Percentiles rank a stretch among this genome's conserved stretches.
phyloP scores from a whole-genome alignment of 2,888 invertebrate species.

The Temnothorax rugatulus region DNA sequence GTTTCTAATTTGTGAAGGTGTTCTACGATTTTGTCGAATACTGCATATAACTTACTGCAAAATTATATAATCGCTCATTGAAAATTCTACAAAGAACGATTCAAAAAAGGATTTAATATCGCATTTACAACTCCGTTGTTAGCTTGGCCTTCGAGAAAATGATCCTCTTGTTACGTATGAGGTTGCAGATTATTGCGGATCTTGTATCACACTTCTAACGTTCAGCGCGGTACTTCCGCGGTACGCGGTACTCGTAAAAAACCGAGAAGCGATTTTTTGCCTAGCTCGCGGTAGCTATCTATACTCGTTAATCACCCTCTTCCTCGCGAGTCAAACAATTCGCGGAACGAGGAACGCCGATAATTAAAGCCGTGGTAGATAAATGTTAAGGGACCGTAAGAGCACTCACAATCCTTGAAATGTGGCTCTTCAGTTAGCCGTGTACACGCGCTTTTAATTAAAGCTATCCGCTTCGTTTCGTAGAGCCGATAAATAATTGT shows the following conservation, averaged over 20 bases:
- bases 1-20: not conserved
- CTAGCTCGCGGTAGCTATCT: not conserved
- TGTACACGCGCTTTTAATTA: conserved; percentile 47
- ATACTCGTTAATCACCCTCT: conserved; percentile 31
- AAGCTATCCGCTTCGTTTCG: conserved; percentile 33
- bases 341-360: not conserved
- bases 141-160: not conserved
- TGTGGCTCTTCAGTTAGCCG: not conserved
- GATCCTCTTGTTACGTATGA: conserved; percentile 7
- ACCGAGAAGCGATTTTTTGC: not conserved
- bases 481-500: conserved; percentile 43
- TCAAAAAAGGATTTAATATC: conserved; percentile 5
- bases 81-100: not conserved
- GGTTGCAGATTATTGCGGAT: not conserved
- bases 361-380: conserved; percentile 43
- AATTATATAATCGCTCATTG: not conserved
- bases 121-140: not conserved
- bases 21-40: not conserved
- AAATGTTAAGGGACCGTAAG: conserved; percentile 33
- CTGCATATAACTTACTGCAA: not conserved
- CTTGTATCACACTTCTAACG: not conserved
- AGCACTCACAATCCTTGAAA: conserved; percentile 4
- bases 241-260: not conserved
- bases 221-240: conserved; percentile 4
- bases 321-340: conserved; percentile 31